These are phyloP conservation scores for Peromyscus leucopus DNA, from an alignment of 2,113 vertebrate genomes.

Conservation along the genomic window DNA sequence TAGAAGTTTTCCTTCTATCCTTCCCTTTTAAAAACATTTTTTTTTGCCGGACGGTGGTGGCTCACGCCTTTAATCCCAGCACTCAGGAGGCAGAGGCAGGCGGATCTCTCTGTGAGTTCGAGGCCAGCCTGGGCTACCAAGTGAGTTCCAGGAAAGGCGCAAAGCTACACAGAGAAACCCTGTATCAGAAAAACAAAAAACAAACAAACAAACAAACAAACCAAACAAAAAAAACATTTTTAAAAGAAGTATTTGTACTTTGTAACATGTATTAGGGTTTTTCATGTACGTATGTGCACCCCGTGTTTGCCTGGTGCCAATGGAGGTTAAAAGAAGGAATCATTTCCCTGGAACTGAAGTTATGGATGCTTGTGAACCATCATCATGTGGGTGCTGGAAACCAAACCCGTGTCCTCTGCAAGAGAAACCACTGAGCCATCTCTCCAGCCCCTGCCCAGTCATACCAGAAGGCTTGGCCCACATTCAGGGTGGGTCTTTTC, in stretches of 20 bases:
- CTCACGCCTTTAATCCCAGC: no score
- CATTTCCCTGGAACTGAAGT: not conserved
- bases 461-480: not conserved
- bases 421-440: not conserved
- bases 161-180: no score
- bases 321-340: not conserved
- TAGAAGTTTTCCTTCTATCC: no score
- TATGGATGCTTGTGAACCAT: not conserved
- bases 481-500: not conserved
- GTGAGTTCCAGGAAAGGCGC: no score
- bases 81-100: no score
- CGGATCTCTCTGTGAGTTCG: no score
- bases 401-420: not conserved
- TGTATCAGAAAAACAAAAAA: no score
- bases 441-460: not conserved
- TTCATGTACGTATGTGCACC: not conserved
- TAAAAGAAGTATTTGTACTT: not conserved
- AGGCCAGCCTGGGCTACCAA: no score
- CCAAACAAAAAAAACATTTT: no score
- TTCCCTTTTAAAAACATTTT: not conserved
- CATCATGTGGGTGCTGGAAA: not conserved
- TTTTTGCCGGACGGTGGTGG: no score
- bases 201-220: no score
- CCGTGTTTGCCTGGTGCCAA: not conserved
- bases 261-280: not conserved